A percentile compares a stretch with the other conserved stretches of the same genome.
Conservation (phyloP, 1,140 invertebrate species). For the Drosophila paulistorum region DNA sequence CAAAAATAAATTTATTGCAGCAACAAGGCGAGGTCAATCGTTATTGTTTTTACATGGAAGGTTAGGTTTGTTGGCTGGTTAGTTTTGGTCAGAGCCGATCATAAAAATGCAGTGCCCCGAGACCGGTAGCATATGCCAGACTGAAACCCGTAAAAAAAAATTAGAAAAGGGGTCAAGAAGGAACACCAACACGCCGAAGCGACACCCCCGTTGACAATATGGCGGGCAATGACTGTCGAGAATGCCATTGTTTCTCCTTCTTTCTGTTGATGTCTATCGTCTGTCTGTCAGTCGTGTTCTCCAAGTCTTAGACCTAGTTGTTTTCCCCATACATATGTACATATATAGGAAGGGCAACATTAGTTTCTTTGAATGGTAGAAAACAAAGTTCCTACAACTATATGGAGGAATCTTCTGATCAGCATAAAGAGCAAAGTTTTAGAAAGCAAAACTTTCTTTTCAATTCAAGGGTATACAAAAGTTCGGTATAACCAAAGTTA, state of each 20-base stretch:
- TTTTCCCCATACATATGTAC: too few relatives aligned
- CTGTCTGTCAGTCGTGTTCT: slow-evolving; percentile 22
- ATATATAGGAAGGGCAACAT: not conserved
- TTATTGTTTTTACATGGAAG: slow-evolving; percentile 69
- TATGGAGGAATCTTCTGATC: too few relatives aligned
- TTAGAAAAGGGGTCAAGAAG: slow-evolving; percentile 18
- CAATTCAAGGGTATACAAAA: not conserved
- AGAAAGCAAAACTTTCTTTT: too few relatives aligned
- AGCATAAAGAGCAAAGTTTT: too few relatives aligned
- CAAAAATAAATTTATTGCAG: slow-evolving; percentile 50
- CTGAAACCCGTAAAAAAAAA: not conserved
- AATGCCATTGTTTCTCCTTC: not conserved
- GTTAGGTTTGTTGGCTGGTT: slow-evolving; percentile 22
- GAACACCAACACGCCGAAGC: not conserved
- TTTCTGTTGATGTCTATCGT: slow-evolving; percentile 24
- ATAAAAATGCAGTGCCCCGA: slow-evolving; percentile 31
- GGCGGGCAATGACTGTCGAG: slow-evolving; percentile 8
- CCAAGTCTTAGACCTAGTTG: not conserved
- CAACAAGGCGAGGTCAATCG: slow-evolving; percentile 62
- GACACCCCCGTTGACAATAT: not conserved
- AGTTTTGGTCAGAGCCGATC: not conserved
- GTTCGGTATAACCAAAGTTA: not conserved
- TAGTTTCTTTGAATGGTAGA: not conserved
- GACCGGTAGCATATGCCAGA: slow-evolving; percentile 5
- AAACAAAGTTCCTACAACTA: too few relatives aligned